A percentile compares a stretch with the other conserved stretches of the same genome.
Conservation (phyloP, 2,888 invertebrate species). For the Tolmerus cingulatus region DNA sequence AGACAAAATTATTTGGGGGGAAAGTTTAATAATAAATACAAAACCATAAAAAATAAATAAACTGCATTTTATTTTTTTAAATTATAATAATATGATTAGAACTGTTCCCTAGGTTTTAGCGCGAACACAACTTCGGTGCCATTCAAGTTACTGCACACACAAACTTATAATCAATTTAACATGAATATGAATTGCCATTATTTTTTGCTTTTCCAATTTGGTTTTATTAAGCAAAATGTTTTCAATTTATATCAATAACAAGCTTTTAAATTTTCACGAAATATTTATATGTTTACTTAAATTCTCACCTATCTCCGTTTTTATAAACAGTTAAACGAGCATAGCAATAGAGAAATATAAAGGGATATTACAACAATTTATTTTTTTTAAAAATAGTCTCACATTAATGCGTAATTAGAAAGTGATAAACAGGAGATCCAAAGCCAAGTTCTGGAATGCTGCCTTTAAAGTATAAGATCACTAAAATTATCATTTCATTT, state of each 20-base stretch:
- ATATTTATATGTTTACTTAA: not conserved
- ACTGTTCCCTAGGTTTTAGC: slow-evolving; percentile 24
- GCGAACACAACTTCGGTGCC: slow-evolving; percentile 28
- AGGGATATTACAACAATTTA: not conserved
- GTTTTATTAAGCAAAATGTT: not conserved
- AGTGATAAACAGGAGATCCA: not conserved
- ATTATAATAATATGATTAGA: slow-evolving; percentile 33
- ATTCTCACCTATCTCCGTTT: not conserved
- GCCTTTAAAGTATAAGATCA: not conserved
- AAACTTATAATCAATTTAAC: not conserved
- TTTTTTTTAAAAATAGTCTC: not conserved
- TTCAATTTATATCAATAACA: not conserved
- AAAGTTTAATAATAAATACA: not conserved
- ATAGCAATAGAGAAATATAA: not conserved
- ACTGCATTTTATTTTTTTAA: slow-evolving; percentile 23
- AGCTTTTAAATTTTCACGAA: not conserved
- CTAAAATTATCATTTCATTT: too few relatives aligned
- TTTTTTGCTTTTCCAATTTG: not conserved
- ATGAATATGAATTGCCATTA: not conserved
- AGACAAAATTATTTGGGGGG: not conserved
- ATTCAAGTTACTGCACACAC: not conserved
- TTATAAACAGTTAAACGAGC: not conserved
- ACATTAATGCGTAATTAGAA: not conserved
- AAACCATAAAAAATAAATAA: slow-evolving; percentile 22
- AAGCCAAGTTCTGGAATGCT: not conserved